A percentile compares a stretch with the other conserved stretches of the same genome.
Evolutionary conservation across 2,888 invertebrate genomes (phyloP).

Genomic region (Pseudolycoriella hygida): DNA sequence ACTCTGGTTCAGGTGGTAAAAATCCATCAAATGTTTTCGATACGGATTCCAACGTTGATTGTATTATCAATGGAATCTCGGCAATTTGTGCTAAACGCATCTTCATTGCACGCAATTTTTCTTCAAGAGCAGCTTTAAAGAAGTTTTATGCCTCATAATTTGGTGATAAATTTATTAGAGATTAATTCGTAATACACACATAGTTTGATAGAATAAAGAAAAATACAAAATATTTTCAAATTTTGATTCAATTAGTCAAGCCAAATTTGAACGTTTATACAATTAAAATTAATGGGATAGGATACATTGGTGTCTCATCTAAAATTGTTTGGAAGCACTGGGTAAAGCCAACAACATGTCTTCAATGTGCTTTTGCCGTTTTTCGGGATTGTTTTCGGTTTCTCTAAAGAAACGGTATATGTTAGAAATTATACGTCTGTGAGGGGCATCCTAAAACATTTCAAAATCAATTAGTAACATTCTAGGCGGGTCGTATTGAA

Average conservation of each 20-base stretch:
- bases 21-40: constrained; percentile 24
- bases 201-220: too few relatives aligned
- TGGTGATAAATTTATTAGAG: too few relatives aligned
- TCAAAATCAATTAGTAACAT: constrained; percentile 7
- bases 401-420: constrained; percentile 31
- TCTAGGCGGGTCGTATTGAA: constrained; percentile 2
- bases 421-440: constrained; percentile 42
- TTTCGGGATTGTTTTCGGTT: constrained; percentile 24
- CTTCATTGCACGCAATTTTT: constrained; percentile 25
- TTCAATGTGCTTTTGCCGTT: constrained; percentile 24
- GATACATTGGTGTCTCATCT: not conserved
- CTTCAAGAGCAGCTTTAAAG: constrained; percentile 19
- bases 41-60: constrained; percentile 25
- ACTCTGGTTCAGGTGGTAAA: constrained; percentile 11
- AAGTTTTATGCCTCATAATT: not conserved
- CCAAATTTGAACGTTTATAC: not conserved
- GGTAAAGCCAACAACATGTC: constrained; percentile 28
- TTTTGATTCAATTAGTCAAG: not conserved
- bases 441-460: constrained; percentile 35
- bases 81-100: constrained; percentile 28
- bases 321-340: constrained; percentile 10
- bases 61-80: constrained; percentile 25
- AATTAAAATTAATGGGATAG: too few relatives aligned
- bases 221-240: too few relatives aligned
- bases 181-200: too few relatives aligned